phyloP scores from a whole-genome alignment of 2,113 vertebrate species.

The Xenopus borealis region DNA sequence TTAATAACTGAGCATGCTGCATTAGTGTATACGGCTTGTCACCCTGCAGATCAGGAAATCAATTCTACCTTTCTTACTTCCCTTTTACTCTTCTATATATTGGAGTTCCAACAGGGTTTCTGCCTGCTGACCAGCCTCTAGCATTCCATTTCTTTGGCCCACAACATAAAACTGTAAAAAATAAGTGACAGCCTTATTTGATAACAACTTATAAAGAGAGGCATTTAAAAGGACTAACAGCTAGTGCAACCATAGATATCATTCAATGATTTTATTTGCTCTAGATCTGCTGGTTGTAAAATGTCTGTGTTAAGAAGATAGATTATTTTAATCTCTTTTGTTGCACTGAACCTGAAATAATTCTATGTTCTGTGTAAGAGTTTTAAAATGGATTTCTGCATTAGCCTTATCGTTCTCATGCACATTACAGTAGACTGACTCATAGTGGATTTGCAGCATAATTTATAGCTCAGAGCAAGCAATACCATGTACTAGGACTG shows the following conservation, averaged over 20 bases:
- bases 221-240: slow-evolving; percentile 14
- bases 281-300: slow-evolving; percentile 15
- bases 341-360: slow-evolving; percentile 40
- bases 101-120: background rate
- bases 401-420: slow-evolving; percentile 36
- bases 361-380: slow-evolving; percentile 33
- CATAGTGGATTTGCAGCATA: slow-evolving; percentile 8
- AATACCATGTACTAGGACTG: slow-evolving; percentile 24
- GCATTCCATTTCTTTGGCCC: background rate
- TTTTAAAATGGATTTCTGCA: slow-evolving; percentile 42
- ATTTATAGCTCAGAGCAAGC: slow-evolving; percentile 19
- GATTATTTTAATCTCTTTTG: slow-evolving; percentile 43
- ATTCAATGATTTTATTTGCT: slow-evolving; percentile 25
- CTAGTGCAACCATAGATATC: slow-evolving; percentile 9
- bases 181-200: slow-evolving; percentile 4
- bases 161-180: slow-evolving; percentile 1
- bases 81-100: no score
- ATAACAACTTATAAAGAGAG: slow-evolving; percentile 12
- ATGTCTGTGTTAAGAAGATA: slow-evolving; percentile 29
- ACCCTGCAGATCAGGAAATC: no score
- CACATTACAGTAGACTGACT: slow-evolving; percentile 36
- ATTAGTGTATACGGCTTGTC: no score
- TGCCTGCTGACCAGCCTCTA: background rate
- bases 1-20: no score
- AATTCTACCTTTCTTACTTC: no score